These are phyloP conservation scores for Rallus crepitans DNA, from an alignment of 2,797 vertebrate genomes.

Conservation along the genomic window DNA sequence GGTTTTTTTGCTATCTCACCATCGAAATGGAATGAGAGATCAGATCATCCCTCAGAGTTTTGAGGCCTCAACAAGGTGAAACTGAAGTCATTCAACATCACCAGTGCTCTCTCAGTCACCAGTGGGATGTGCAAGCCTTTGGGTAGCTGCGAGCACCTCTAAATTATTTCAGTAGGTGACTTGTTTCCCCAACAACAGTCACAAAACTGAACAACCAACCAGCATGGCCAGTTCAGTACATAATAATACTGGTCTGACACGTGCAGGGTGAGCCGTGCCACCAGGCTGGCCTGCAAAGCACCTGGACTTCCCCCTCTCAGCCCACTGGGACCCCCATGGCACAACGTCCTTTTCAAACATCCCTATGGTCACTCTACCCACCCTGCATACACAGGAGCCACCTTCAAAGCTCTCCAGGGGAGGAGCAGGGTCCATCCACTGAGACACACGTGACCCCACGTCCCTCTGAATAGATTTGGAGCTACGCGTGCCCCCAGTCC, in stretches of 20 bases:
- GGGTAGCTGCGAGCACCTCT: not conserved
- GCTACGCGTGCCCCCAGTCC: fast-evolving
- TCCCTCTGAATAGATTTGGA: not conserved
- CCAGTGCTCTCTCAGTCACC: not conserved
- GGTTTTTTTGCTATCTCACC: not conserved
- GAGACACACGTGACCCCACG: fast-evolving
- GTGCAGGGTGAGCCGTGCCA: fast-evolving
- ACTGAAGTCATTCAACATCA: not conserved
- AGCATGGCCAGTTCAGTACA: not conserved
- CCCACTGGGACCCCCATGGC: not conserved
- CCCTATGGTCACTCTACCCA: not conserved
- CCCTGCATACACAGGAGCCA: not conserved
- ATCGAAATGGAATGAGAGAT: not conserved
- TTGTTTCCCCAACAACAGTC: not conserved
- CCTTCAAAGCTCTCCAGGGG: not conserved
- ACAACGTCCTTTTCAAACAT: not conserved
- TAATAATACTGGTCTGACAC: not conserved
- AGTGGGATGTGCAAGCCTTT: not conserved
- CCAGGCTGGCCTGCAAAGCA: not conserved
- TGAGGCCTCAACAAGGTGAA: not conserved
- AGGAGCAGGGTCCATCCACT: fast-evolving
- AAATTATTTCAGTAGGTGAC: not conserved
- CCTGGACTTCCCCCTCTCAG: not conserved
- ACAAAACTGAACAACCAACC: not conserved
- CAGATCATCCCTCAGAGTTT: not conserved